A percentile compares a stretch with the other conserved stretches of the same genome.
These are phyloP conservation scores for Rallus crepitans DNA, from an alignment of 2,797 vertebrate species.

Conservation along the genomic window DNA sequence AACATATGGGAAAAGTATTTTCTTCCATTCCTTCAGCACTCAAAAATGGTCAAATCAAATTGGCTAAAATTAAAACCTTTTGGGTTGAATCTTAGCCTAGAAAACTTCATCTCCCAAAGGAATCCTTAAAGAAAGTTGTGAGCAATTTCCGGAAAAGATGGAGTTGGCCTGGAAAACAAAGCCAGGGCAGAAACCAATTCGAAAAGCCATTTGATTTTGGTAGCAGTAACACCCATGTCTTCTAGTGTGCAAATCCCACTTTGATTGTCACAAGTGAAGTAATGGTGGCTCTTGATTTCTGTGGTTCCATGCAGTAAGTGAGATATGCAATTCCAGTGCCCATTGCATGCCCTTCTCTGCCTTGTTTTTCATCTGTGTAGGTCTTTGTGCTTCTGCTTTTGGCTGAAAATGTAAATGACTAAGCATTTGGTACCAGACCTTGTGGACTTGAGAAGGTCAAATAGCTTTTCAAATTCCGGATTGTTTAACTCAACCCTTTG, in stretches of 20 bases:
- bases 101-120: constrained; percentile 60
- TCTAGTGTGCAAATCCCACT: neutral
- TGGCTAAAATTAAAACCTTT: constrained; percentile 73
- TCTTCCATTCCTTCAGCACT: constrained; percentile 64
- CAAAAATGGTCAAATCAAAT: constrained; percentile 57
- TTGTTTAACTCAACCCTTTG: neutral
- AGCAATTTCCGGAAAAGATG: constrained; percentile 34
- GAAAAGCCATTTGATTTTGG: neutral
- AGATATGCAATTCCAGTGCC: neutral
- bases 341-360: neutral
- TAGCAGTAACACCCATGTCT: neutral
- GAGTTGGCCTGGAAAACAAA: constrained; percentile 19
- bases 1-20: constrained; percentile 67
- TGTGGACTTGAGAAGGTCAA: constrained; percentile 18
- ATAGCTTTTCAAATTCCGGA: neutral
- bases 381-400: neutral
- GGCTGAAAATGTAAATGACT: constrained; percentile 34
- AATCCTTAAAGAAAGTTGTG: constrained; percentile 60
- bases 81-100: constrained; percentile 68
- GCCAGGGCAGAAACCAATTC: neutral
- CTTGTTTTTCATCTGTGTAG: neutral
- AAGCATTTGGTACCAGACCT: constrained; percentile 36
- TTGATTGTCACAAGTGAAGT: neutral
- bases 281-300: neutral
- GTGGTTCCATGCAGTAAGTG: neutral